Base-by-base conservation (phyloP, 2,113 vertebrate genomes). In the Nerophis ophidion region DNA sequence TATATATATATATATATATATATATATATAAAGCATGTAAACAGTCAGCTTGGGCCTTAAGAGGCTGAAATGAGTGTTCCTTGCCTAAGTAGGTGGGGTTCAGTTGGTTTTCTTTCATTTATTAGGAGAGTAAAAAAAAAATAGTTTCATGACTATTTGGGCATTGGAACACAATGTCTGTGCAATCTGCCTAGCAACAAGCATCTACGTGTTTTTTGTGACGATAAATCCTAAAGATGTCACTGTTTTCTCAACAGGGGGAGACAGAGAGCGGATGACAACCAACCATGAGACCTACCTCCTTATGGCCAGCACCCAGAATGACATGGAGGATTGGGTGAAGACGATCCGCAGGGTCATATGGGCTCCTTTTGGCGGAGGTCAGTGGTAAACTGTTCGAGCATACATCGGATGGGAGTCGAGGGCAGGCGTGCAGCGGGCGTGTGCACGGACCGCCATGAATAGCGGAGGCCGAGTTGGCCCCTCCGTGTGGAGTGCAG, bases 241-340 rank as follows among this genome's bases (percentile, higher is more conserved):
- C 1, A 81, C 49, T 82, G 17, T 88, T 47, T 85, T 36, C 49
- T 69, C 45, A 62, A 34, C 81, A 99, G 97, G 95, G 84, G 92
- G 89, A 70, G 95, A 98, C 77, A 91, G 93, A 70, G 95, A 98
- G 83, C 95, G 96, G 86, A 99, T 98, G 96, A 98, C 96, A 87
- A 88, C 93, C 68, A 96, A 95, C 86, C 95, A 98, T 98, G 97
- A 99, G 86, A 99, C 95, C 0, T 98, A 98, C 78, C 95, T 99
- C n/a, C 95, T 99, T 79, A 99, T 99, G 96, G 95, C 97, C 59
- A 95, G 92, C 89, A 95, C 94, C 52, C 96, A 98, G 91, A 98
- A 92, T 90, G 97, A 98, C 84, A 99, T 99, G 97, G 97, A 99
- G 91, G 95, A 98, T 83, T 99, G 97, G 97, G 95, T 98, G 87